Base-by-base conservation (phyloP, 2,797 vertebrate genomes). In the Tympanoctomys barrerae region DNA sequence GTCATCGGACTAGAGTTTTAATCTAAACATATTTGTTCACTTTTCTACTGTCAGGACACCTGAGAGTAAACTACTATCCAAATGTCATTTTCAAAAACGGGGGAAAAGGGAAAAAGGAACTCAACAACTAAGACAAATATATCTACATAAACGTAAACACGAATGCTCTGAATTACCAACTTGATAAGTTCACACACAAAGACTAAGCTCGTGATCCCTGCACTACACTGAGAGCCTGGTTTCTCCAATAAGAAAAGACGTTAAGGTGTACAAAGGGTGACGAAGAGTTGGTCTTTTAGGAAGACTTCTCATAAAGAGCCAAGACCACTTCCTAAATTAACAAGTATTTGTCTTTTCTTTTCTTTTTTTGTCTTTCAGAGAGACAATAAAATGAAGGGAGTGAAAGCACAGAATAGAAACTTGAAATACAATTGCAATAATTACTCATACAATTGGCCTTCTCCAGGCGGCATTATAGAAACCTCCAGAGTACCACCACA, bases 401-500 rank as follows among this genome's bases (percentile, higher is more conserved):
- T 73, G 75, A 97, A 97, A 94, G 96, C 95, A 97, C 97, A 90
- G 84, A 95, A 93, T 62, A 89, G 91, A 79, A 89, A 94, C 21
- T 26, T 89, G 89, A 97, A 88, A 78, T 96, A 84, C 95, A 96
- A 73, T 1, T 94, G 93, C 95, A 96, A 6, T 83, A 96, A 94
- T 88, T 92, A 89, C 28, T 97, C 81, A 86, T 77, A 68, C 59
- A 96, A 95, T 7, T 90, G 79, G 75, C 36, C 61, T 70, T 91
- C 92, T 68, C 49, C 78, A 66, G 39, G 33, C 70, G 77, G 68
- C 78, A 52, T 93, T 88, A 86, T 28, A 88, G 90, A 95, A 95
- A 81, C 80, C 85, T 94, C 95, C 87, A 90, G 83, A 95, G 93
- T 90, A 94, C 18, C 46, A 28, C 59, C 46, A 28, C 59, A 94